Evolutionary conservation across 2,113 vertebrate genomes (phyloP), one percentile per base, ranked within the genome.

Genomic region (Mirounga angustirostris): DNA sequence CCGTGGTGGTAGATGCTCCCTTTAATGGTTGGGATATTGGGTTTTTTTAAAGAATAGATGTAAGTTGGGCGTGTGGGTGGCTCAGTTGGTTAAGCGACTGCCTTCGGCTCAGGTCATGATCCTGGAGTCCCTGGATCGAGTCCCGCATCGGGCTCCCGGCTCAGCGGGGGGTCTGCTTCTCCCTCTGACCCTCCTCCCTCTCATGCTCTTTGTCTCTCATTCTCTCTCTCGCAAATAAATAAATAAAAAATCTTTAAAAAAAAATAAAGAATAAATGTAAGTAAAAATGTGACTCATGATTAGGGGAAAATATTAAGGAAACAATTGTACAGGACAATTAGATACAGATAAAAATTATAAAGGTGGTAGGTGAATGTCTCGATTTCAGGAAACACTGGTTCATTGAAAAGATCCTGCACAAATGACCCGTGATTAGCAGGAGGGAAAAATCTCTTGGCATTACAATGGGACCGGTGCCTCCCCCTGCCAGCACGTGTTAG

Each of bases 401-500:
- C 8, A 24, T n/a, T 56, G 19, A 67, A 46, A 54, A 40, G 46
- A n/a, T 69, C 14, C 50, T 59, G 43, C 6, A 8, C 90, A 71
- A 46, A 71, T 36, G 56, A 63, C 40, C 40, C 2, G 7, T 14
- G n/a, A 61, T 22, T 43, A 58, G 12, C 78, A 58, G 54, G 33
- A 58, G 81, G 33, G 50, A 33, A 52, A 4, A 12, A 11, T 26
- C 9, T 76, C 79, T 11, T 11, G 7, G n/a, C 11, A 56, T 36
- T 4, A 1, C 16, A 22, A 36, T 12, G n/a, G 59, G 21, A 30
- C 28, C 1, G 1, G 69, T 1, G 28, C 14, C 22, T 50, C 40
- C 50, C 1, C 67, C n/a, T 30, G 63, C 50, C 0, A 0, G 56
- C 54, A 24, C 2, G 18, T 0, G 16, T 50, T 4, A n/a, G 76